Evolutionary conservation across 1,140 invertebrate genomes (phyloP), one percentile per base, ranked within the genome.

Genomic region (Cotesia typhae): DNA sequence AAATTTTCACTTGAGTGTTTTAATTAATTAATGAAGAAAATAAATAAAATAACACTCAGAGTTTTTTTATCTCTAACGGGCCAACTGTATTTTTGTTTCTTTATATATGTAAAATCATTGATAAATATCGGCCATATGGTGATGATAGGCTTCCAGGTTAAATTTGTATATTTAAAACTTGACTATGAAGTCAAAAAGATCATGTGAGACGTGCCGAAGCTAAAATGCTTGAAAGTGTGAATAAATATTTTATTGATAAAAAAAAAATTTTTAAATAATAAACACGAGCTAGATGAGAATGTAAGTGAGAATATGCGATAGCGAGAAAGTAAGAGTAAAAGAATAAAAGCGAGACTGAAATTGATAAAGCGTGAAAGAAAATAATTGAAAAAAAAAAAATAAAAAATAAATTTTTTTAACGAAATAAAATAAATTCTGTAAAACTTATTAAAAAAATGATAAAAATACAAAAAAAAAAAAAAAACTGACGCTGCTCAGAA

Each of bases 131-230:
- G 14, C 64, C 47, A 52, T 20, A 65, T 4, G 57, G 10, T 60
- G 73, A 80, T 74, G 79, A 84, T 84, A 85, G 83, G 84, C 85
- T 85, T 86, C 85, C 85, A 86, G 80, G 83, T 82, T 84, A 83
- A 84, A 78, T 85, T 85, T 82, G 84, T 82, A 77, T 84, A 83
- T 82, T 85, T 82, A 79, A 80, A 66, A 47, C 17, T 81, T 81
- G 81, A 79, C 72, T 79, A 81, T 77, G 77, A 64, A 47, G 51
- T 53, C 7, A 37, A 9, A 64, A 57, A 35, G 57, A 73, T 12
- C 71, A 74, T 78, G 68, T 81, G 73, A 76, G 70, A 78, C 74
- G 77, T 77, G 74, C 77, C 74, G 76, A 78, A 51, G 84, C 74
- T 77, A 80, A 72, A 80, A 81, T 78, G 72, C 80, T 82, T 81